These are phyloP conservation scores for Agrotis segetum DNA, from an alignment of 2,888 invertebrate genomes.

Conservation along the genomic window DNA sequence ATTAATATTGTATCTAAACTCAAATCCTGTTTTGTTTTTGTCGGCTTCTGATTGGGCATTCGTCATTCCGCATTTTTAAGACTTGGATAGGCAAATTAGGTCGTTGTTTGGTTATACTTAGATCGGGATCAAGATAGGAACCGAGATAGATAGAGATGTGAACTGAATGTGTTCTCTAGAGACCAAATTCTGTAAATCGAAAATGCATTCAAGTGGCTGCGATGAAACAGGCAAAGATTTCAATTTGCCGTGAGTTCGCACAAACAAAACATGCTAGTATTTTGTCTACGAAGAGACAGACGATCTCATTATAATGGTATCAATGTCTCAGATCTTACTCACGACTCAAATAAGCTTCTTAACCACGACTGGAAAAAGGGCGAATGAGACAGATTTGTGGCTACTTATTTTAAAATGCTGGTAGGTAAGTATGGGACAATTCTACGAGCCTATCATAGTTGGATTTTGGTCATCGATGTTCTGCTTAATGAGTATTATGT, in stretches of 20 bases:
- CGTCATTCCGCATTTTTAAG: no score
- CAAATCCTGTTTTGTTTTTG: no score
- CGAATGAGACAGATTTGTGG: conserved; percentile 35
- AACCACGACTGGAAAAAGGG: conserved; percentile 38
- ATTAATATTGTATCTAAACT: no score
- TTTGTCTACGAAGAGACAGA: conserved; percentile 57
- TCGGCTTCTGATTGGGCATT: no score
- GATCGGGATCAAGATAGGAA: no score
- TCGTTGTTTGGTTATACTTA: no score
- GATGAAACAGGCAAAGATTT: conserved; percentile 5
- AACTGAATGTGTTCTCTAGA: no score
- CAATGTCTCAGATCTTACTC: conserved; percentile 61
- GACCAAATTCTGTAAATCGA: no score
- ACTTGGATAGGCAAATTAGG: no score
- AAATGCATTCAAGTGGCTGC: neutral
- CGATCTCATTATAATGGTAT: conserved; percentile 63
- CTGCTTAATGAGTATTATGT: neutral
- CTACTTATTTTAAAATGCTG: conserved; percentile 24
- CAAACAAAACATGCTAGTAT: conserved; percentile 56
- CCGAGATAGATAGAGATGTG: no score
- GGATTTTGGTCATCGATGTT: neutral
- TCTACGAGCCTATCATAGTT: neutral
- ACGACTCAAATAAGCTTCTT: conserved; percentile 50
- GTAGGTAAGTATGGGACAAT: conserved; percentile 13
- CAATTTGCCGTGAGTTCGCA: conserved; percentile 27